phyloP scores from a whole-genome alignment of 2,888 invertebrate genomes.

The Thereva nobilitata region DNA sequence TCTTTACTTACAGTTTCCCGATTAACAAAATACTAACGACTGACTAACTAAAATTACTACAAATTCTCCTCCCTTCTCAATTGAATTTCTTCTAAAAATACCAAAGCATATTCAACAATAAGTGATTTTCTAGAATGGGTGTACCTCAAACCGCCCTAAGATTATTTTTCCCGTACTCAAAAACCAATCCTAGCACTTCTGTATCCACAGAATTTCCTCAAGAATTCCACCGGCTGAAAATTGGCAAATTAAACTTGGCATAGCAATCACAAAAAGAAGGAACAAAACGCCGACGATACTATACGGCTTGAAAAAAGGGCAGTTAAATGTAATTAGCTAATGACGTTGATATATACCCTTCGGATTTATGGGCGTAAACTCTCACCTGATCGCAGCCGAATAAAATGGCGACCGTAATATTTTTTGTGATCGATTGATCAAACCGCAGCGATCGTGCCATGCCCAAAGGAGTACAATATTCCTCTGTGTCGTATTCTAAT shows the following conservation, averaged over 20 bases:
- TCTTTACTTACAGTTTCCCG: no score
- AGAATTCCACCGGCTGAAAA: neutral
- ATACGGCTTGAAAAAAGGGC: neutral
- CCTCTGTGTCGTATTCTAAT: neutral
- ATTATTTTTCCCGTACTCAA: no score
- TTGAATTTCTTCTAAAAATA: no score
- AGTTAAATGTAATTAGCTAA: constrained; percentile 43
- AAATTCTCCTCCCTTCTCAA: no score
- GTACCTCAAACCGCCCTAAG: no score
- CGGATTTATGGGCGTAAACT: constrained; percentile 34
- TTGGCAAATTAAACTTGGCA: constrained; percentile 18
- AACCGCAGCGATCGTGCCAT: neutral
- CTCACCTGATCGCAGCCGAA: constrained; percentile 15
- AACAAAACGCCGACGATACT: neutral
- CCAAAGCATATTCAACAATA: no score
- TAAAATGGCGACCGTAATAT: constrained; percentile 19
- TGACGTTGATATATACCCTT: constrained; percentile 45
- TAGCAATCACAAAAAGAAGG: constrained; percentile 8
- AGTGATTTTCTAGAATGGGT: no score
- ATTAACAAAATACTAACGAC: no score
- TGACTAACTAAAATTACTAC: no score
- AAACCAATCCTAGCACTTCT: no score
- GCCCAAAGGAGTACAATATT: neutral
- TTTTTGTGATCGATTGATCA: constrained; percentile 21
- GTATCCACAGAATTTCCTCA: no score